Evolutionary conservation across 2,113 vertebrate genomes (phyloP).

Genomic region (Oreocharis arfaki): DNA sequence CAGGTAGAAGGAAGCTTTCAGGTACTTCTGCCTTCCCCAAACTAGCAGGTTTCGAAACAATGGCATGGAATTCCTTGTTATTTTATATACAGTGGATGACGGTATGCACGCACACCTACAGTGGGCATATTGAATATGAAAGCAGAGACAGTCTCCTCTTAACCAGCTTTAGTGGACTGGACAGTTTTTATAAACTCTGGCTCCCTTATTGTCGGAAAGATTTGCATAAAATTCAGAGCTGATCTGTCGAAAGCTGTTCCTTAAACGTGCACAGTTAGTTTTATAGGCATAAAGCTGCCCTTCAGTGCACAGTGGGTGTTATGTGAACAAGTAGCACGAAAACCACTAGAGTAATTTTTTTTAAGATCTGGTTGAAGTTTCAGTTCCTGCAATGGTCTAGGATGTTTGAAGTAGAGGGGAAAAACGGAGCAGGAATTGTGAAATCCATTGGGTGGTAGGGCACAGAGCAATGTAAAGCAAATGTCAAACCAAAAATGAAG

Average conservation of each 20-base stretch:
- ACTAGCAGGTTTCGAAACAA: neutral
- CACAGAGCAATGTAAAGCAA: neutral
- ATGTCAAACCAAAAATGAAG: neutral
- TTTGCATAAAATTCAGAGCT: neutral
- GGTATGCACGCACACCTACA: neutral
- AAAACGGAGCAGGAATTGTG: neutral
- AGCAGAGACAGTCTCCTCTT: neutral
- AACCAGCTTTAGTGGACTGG: neutral
- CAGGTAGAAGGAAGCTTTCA: neutral
- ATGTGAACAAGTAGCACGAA: neutral
- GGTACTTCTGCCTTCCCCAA: neutral
- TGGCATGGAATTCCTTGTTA: neutral
- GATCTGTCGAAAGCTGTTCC: conserved; percentile 2
- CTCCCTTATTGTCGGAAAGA: neutral
- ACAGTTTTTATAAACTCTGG: neutral
- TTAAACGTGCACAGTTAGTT: neutral
- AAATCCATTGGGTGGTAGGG: neutral
- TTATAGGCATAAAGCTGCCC: neutral
- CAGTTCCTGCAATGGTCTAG: neutral
- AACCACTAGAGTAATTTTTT: neutral
- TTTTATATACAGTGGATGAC: neutral
- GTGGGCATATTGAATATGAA: neutral
- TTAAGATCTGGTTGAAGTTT: neutral
- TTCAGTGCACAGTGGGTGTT: neutral
- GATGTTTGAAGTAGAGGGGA: neutral